Evolutionary conservation across 2,888 invertebrate genomes (phyloP), one percentile per base, ranked within the genome.

Genomic region (Xestia rhomboidea): DNA sequence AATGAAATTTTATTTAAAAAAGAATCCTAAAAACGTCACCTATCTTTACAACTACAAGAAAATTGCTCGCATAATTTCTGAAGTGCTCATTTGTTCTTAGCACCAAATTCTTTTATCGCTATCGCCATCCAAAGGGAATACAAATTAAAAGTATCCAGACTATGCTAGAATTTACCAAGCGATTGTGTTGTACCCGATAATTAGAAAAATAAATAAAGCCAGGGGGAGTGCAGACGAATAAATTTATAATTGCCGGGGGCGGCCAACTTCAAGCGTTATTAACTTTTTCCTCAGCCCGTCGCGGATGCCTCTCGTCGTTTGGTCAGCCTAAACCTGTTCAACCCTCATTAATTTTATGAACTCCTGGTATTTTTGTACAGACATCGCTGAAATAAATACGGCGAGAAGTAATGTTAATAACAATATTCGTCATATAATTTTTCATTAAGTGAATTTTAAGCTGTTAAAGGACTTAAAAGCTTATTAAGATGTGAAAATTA

Each of bases 251-350:
- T 91, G 88, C 89, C 81, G 83, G 90, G 84, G 88, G 86, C 77
- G 76, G 77, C 54, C 72, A 88, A 88, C 91, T 92, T 92, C 90
- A 90, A 87, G 91, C 91, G 86, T 92, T 92, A 92, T 92, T 92
- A 92, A 91, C 88, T 92, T 92, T 91, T 91, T 90, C 90, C 89
- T 83, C 81, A 79, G 81, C 85, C 81, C 84, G 79, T 82, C 82
- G 81, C 77, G 83, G 84, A 84, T 83, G 79, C 85, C 80, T 85
- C 70, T 85, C 85, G 84, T 82, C 86, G 86, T 87, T 84, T 87
- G 91, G 91, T 90, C 91, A 90, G 89, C 86, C 86, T 75, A 83
- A 86, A 84, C 84, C 81, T 79, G 87, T 88, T 89, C 84, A 81
- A 86, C 89, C 85, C 85, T 87, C 88, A 88, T 91, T 91, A 90